A percentile compares a stretch with the other conserved stretches of the same genome.
These are phyloP conservation scores for Rhinogobio ventralis DNA, from an alignment of 2,797 vertebrate species.

Conservation along the genomic window DNA sequence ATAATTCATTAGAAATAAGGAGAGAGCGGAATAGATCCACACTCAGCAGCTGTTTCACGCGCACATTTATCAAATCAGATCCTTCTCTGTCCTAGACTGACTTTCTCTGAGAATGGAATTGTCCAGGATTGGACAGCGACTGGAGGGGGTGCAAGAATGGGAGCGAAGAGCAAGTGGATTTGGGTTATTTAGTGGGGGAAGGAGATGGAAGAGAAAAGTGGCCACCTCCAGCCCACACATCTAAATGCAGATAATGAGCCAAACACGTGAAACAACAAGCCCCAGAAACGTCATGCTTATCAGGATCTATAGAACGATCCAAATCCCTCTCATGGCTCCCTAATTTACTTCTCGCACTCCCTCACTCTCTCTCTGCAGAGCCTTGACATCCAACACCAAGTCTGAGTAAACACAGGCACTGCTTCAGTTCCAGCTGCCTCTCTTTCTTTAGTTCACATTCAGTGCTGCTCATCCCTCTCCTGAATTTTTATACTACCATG, in stretches of 20 bases:
- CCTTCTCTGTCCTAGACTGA: neutral
- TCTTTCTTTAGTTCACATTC: constrained; percentile 47
- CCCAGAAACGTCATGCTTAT: neutral
- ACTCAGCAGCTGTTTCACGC: neutral
- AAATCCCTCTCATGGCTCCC: constrained; percentile 54
- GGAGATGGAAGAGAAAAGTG: neutral
- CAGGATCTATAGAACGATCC: neutral
- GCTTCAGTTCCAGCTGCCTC: constrained; percentile 67
- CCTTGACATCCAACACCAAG: constrained; percentile 76
- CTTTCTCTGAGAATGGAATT: neutral
- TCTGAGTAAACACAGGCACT: constrained; percentile 75
- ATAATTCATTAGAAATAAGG: neutral
- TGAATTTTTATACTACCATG: constrained; percentile 76
- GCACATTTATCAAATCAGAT: neutral
- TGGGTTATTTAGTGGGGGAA: neutral
- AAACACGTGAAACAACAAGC: constrained; percentile 29
- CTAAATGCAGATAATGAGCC: constrained; percentile 44
- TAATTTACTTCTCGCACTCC: constrained; percentile 44
- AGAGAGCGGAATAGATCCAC: neutral
- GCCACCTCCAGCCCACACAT: neutral
- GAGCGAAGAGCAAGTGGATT: neutral
- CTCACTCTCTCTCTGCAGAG: constrained; percentile 64
- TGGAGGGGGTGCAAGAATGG: neutral
- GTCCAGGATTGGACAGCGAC: neutral
- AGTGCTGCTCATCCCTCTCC: constrained; percentile 72